These are phyloP conservation scores for Stylophora pistillata DNA, from an alignment of 64 coral and sea anemone genomes.

Conservation along the genomic window DNA sequence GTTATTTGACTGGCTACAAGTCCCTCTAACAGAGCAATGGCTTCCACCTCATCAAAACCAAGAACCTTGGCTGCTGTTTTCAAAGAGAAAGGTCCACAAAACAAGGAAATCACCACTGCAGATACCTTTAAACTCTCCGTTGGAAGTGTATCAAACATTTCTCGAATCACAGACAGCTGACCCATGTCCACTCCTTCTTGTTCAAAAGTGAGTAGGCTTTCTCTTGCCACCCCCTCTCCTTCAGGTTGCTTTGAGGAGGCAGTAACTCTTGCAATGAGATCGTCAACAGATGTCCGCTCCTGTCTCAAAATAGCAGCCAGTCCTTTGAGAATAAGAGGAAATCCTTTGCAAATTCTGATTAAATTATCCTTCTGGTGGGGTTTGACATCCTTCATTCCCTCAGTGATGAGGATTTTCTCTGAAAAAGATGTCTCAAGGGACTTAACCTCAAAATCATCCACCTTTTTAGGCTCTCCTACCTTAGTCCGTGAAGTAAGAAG, in stretches of 20 bases:
- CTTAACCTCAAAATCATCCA: constrained; percentile 5
- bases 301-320: background rate
- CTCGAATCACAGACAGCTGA: background rate
- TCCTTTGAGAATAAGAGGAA: background rate
- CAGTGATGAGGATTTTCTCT: constrained; percentile 1
- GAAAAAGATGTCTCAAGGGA: background rate
- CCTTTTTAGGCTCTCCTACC: background rate
- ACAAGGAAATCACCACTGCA: constrained; percentile 11
- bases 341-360: background rate
- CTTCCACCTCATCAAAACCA: background rate
- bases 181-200: constrained; percentile 1
- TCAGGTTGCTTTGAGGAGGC: background rate
- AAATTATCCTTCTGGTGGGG: background rate
- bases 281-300: background rate
- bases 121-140: constrained; percentile 2
- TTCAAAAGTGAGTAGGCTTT: background rate
- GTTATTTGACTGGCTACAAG: background rate
- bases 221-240: background rate
- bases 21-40: background rate
- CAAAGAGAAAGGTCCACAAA: constrained; percentile 5
- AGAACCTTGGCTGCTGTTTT: background rate
- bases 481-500: constrained; percentile 1
- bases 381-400: background rate
- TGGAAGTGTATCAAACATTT: constrained; percentile 29
- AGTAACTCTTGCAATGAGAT: background rate